Evolutionary conservation across 2,113 vertebrate genomes (phyloP).

Genomic region (Elanus axillaris): DNA sequence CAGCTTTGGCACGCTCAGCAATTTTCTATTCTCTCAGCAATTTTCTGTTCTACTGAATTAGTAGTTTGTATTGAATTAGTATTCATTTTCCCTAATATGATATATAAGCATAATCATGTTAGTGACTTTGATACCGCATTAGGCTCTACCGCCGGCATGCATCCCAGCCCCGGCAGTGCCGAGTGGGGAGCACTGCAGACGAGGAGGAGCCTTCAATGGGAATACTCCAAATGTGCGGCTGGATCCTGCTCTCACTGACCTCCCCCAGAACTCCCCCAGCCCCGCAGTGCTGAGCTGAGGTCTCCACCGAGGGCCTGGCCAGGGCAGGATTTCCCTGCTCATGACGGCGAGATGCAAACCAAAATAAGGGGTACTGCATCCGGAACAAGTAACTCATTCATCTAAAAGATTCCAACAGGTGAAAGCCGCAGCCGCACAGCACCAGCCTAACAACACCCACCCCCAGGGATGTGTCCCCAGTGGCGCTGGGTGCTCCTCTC

Average conservation of each 20-base stretch:
- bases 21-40: constrained; percentile 72
- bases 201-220: background rate
- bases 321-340: background rate
- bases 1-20: constrained; percentile 20
- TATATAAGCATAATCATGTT: constrained; percentile 76
- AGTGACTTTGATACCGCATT: constrained; percentile 74
- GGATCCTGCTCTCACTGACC: background rate
- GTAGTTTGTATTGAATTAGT: constrained; percentile 76
- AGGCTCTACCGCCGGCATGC: constrained; percentile 50
- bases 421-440: background rate
- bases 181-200: accelerated
- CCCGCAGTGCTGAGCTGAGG: accelerated
- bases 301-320: accelerated
- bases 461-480: accelerated
- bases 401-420: background rate
- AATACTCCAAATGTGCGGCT: background rate
- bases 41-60: constrained; percentile 75
- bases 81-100: constrained; percentile 77
- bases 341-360: background rate
- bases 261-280: background rate
- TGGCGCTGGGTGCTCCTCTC: background rate
- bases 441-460: background rate
- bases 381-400: accelerated
- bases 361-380: background rate
- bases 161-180: background rate